Conservation (phyloP, 2,888 invertebrate species). For the Lamellibrachia satsuma region DNA sequence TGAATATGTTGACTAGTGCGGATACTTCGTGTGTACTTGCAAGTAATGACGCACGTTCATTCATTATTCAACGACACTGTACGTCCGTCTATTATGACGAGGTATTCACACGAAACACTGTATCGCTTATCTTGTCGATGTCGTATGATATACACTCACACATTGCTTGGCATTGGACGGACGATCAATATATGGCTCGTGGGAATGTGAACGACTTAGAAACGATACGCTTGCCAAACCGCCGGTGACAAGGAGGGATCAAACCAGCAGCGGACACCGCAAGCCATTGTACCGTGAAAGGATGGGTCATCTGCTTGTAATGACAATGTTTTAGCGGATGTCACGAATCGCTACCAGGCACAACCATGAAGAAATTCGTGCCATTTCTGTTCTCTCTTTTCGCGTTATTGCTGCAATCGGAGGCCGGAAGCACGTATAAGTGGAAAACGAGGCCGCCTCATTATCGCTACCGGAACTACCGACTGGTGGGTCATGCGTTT, state of each 20-base stretch:
- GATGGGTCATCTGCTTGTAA: not conserved
- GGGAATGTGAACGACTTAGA: not conserved
- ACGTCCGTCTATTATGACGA: constrained; percentile 1
- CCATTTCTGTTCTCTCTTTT: not conserved
- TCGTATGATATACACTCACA: not conserved
- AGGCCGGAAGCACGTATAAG: not conserved
- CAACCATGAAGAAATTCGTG: not conserved
- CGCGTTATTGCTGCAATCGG: not conserved
- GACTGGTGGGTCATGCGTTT: not conserved
- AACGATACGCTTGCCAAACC: not conserved
- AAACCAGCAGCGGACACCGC: not conserved
- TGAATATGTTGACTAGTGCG: not conserved
- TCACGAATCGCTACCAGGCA: not conserved
- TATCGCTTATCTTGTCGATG: not conserved
- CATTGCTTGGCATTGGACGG: not conserved
- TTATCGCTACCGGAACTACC: constrained; percentile 13
- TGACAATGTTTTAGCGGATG: not conserved
- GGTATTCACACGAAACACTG: constrained; percentile 7
- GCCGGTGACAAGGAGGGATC: not conserved
- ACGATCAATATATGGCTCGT: constrained; percentile 1
- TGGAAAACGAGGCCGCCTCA: not conserved
- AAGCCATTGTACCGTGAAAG: not conserved
- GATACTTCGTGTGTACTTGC: not conserved
- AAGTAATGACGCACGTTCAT: not conserved
- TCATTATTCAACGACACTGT: not conserved